Conservation (phyloP, 2,888 invertebrate genomes). For the Ernsta delagoae region DNA sequence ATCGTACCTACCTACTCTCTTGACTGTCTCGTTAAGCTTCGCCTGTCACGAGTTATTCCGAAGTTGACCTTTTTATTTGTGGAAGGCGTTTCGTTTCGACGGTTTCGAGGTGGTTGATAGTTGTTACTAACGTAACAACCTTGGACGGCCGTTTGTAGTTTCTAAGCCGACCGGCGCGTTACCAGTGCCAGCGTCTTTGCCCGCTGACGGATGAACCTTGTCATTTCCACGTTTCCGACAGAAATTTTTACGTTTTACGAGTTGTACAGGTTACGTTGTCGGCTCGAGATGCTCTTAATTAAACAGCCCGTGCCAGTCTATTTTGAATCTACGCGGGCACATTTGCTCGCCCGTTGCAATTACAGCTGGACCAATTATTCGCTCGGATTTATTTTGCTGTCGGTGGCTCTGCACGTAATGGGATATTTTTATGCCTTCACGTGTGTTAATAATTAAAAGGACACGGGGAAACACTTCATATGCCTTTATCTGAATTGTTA, state of each 20-base stretch:
- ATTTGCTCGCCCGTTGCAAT: slow-evolving; percentile 5
- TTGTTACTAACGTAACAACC: slow-evolving; percentile 16
- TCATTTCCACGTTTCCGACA: slow-evolving; percentile 29
- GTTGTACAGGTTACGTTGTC: background rate
- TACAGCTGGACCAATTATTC: slow-evolving; percentile 18
- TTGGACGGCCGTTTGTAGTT: slow-evolving; percentile 25
- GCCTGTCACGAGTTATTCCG: slow-evolving; percentile 28
- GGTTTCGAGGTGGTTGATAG: slow-evolving; percentile 13
- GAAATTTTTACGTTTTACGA: slow-evolving; percentile 15
- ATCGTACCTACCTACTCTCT: background rate
- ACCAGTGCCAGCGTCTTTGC: slow-evolving; percentile 26
- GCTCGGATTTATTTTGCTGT: slow-evolving; percentile 20
- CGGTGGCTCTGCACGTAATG: background rate
- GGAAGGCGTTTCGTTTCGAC: slow-evolving; percentile 16
- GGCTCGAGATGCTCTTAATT: background rate
- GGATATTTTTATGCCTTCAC: background rate
- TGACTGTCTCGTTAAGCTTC: slow-evolving; percentile 25
- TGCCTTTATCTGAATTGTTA: no score
- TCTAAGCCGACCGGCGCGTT: slow-evolving; percentile 27
- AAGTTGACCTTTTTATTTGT: slow-evolving; percentile 33
- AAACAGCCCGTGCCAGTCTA: background rate
- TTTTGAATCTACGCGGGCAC: slow-evolving; percentile 5
- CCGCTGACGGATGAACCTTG: slow-evolving; percentile 38
- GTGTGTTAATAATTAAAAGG: slow-evolving; percentile 2
- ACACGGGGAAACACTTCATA: no score